These are phyloP conservation scores for Enteromius fasciolatus DNA, from an alignment of 2,797 vertebrate species.

Conservation along the genomic window DNA sequence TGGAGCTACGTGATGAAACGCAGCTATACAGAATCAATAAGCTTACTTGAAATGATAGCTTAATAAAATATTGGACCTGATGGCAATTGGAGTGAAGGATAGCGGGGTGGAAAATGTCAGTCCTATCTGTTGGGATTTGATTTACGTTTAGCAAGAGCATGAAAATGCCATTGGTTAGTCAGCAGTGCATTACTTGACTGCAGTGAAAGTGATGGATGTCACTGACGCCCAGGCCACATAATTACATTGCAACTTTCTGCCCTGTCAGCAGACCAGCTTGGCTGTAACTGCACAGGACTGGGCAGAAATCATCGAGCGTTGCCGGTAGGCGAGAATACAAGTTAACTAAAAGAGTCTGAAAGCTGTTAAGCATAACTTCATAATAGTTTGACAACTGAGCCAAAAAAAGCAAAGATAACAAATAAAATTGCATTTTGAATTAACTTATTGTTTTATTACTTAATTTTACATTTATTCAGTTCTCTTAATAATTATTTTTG, in stretches of 20 bases:
- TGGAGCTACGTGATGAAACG: conserved; percentile 11
- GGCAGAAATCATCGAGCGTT: conserved; percentile 68
- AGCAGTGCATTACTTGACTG: conserved; percentile 69
- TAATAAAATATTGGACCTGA: conserved; percentile 49
- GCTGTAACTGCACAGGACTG: conserved; percentile 61
- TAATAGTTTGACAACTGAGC: conserved; percentile 7
- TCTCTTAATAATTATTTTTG: neutral
- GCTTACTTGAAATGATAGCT: conserved; percentile 39
- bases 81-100: conserved; percentile 49
- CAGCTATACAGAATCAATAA: conserved; percentile 33
- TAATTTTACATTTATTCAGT: neutral
- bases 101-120: conserved; percentile 65
- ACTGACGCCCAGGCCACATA: conserved; percentile 70
- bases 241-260: conserved; percentile 79
- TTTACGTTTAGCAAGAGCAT: conserved; percentile 67
- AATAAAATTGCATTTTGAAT: neutral
- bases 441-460: neutral
- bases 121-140: conserved; percentile 57
- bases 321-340: neutral
- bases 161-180: conserved; percentile 70
- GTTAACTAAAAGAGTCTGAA: conserved; percentile 29
- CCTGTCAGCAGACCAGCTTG: conserved; percentile 75
- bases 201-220: conserved; percentile 76
- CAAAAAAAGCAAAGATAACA: neutral
- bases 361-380: conserved; percentile 39